phyloP scores from a whole-genome alignment of 2,888 invertebrate genomes.

The Drosophila hawaiiensis region DNA sequence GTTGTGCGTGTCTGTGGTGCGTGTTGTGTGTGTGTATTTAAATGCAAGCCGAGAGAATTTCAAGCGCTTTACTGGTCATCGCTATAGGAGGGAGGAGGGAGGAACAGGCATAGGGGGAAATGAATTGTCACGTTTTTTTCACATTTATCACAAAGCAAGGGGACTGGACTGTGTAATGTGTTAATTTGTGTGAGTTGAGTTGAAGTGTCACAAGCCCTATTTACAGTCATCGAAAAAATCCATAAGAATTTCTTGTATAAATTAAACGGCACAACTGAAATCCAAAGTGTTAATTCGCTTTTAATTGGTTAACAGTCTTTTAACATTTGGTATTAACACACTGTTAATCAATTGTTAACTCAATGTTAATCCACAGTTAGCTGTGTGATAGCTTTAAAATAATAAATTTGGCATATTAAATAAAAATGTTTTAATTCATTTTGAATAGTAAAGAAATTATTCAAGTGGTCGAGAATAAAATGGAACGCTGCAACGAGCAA shows the following conservation, averaged over 20 bases:
- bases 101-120: background rate
- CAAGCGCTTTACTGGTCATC: background rate
- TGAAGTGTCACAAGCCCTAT: background rate
- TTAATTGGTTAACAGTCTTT: background rate
- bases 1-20: background rate
- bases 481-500: background rate
- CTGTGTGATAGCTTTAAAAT: background rate
- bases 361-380: background rate
- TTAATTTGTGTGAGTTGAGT: background rate
- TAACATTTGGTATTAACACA: background rate
- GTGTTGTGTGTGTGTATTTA: background rate
- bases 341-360: background rate
- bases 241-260: background rate
- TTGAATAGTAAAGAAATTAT: background rate
- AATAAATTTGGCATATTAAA: background rate
- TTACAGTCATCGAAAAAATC: background rate
- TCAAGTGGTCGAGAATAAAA: background rate
- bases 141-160: background rate
- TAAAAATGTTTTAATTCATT: background rate
- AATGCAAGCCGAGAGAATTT: background rate
- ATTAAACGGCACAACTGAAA: background rate
- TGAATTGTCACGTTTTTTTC: background rate
- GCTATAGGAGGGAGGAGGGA: background rate
- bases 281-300: no score
- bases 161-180: background rate